Percentiles rank a stretch among this genome's conserved stretches.
Conservation (phyloP, 2,797 vertebrate species). For the Pelochelys cantorii region DNA sequence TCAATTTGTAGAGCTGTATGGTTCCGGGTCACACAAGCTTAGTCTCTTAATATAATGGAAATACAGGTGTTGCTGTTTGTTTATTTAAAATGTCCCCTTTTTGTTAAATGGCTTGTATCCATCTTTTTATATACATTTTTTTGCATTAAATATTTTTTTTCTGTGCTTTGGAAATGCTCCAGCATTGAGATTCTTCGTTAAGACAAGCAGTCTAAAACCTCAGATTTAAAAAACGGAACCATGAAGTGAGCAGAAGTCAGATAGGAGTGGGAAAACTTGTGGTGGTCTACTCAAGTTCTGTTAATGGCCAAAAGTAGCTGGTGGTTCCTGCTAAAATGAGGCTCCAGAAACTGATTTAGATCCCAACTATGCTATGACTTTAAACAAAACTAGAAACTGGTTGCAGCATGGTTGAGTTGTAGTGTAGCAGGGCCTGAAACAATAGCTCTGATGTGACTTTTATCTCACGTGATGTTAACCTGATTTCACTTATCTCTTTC, state of each 20-base stretch:
- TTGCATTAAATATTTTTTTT: conserved; percentile 54
- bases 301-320: neutral
- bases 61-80: conserved; percentile 23
- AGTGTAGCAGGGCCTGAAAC: neutral
- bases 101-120: conserved; percentile 42
- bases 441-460: neutral
- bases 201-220: neutral
- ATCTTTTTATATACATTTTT: neutral
- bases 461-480: neutral
- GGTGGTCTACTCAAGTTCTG: rapidly evolving
- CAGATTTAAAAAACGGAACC: neutral
- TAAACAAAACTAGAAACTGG: neutral
- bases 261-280: neutral
- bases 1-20: neutral
- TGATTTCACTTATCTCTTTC: neutral
- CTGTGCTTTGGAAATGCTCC: conserved; percentile 17
- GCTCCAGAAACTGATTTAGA: neutral
- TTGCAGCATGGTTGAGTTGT: neutral
- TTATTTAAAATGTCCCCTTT: neutral
- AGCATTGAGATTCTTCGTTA: neutral
- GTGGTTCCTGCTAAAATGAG: neutral
- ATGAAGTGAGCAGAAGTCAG: neutral
- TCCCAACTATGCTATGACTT: neutral
- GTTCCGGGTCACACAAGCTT: neutral
- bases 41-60: conserved; percentile 74